Conservation (phyloP, 2,888 invertebrate species). For the Xylophagus ater region DNA sequence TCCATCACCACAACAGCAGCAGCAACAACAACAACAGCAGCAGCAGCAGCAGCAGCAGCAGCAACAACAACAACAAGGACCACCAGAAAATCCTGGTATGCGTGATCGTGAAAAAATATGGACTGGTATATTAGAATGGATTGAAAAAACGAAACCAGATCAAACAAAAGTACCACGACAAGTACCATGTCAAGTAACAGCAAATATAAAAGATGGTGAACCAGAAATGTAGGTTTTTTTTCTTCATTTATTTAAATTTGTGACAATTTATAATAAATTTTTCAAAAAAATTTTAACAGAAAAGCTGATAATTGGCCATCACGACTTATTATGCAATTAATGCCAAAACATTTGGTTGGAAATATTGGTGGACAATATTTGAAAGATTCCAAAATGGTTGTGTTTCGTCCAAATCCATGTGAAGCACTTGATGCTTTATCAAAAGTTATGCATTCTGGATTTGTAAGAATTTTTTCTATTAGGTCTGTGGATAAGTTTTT, state of each 20-base stretch:
- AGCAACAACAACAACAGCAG: constrained; percentile 19
- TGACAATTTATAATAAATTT: constrained; percentile 2
- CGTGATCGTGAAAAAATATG: constrained; percentile 44
- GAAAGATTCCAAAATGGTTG: constrained; percentile 85
- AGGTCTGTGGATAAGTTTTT: too few relatives aligned
- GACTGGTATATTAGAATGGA: constrained; percentile 84
- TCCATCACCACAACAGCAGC: constrained; percentile 16
- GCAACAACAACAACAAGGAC: constrained; percentile 15
- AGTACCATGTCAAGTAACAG: constrained; percentile 66
- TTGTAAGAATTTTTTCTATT: constrained; percentile 60
- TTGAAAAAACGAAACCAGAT: constrained; percentile 79
- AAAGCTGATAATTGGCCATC: constrained; percentile 90
- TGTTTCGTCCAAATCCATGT: constrained; percentile 76
- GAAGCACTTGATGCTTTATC: constrained; percentile 79
- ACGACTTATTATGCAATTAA: constrained; percentile 85
- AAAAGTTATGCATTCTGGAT: constrained; percentile 87
- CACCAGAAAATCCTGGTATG: constrained; percentile 20
- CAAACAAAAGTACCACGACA: constrained; percentile 63
- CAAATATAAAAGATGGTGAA: constrained; percentile 65
- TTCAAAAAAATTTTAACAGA: constrained; percentile 35
- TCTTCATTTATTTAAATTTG: constrained; percentile 2
- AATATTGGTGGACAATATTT: constrained; percentile 80
- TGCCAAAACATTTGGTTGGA: constrained; percentile 85
- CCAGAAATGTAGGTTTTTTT: constrained; percentile 52
- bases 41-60: constrained; percentile 23